Evolutionary conservation across 2,888 invertebrate species (phyloP), one percentile per base, ranked within the genome.

Genomic region (Caenorhabditis wallacei): DNA sequence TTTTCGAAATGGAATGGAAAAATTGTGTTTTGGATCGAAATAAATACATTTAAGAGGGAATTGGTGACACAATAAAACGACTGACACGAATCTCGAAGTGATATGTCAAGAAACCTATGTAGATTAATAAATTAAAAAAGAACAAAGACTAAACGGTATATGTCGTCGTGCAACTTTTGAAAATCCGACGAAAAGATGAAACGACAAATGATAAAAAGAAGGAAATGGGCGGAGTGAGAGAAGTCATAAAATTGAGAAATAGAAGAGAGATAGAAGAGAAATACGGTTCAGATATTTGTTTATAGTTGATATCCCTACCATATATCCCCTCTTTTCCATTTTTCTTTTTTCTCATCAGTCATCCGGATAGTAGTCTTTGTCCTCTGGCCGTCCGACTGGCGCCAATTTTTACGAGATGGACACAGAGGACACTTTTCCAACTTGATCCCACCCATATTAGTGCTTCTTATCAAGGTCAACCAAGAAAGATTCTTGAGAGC

Each of bases 311-410:
- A 59, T 75, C 51, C 20, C 59, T 51, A 11, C 22, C 26, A 20
- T 24, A 59, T 30, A 59, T 43, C 61, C 61, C 61, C 61, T 1
- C 40, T 40, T n/a, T n/a, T 40, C 57, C 8, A 30, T 30, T 30
- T 8, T 30, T 8, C 8, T 8, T 30, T 30, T 22, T 26, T 53
- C n/a, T 40, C 76, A 61, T 61, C 68, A 51, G 68, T 74, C 74
- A 74, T 69, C 76, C 76, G 69, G 76, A 76, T 46, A 53, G 76
- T 69, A 76, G 75, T 75, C 75, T 76, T 68, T 76, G 76, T 76
- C 76, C 76, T 76, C 40, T 68, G 40, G 68, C 76, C 76, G 76
- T 76, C 76, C 69, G 76, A 69, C 76, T 76, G 76, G 76, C 76
- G 76, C 76, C 76, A 69, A 69, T 61, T 69, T 76, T 76, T 76